phyloP scores from a whole-genome alignment of 1,140 invertebrate genomes.

The Bilobella aurantiaca region DNA sequence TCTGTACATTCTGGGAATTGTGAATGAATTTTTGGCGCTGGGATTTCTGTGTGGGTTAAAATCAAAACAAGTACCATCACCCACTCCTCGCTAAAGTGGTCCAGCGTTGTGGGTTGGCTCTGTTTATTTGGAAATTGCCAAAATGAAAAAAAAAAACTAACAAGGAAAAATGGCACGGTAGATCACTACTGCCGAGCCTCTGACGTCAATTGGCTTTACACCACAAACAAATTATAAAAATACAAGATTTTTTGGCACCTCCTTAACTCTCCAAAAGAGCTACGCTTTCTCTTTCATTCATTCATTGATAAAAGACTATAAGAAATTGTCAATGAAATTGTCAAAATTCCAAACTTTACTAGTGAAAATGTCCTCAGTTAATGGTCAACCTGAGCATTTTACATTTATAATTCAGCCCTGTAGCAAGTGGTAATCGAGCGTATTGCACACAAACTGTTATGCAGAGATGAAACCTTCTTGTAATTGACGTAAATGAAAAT shows the following conservation, averaged over 20 bases:
- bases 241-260: neutral
- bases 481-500: too few species aligned
- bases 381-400: too few species aligned
- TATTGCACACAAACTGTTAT: too few species aligned
- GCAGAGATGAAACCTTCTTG: too few species aligned
- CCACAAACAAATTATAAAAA: neutral
- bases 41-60: neutral
- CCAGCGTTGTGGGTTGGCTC: neutral
- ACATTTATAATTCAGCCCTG: too few species aligned
- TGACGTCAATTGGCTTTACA: conserved; percentile 5
- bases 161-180: neutral
- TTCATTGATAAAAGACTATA: neutral
- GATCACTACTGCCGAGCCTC: neutral
- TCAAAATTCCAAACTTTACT: too few species aligned
- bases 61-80: neutral
- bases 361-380: too few species aligned
- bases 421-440: too few species aligned
- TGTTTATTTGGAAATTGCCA: conserved; percentile 2
- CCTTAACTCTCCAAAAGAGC: neutral
- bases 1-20: neutral
- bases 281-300: neutral
- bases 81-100: neutral
- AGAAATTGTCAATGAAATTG: too few species aligned
- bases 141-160: neutral
- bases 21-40: neutral